Evolutionary conservation across 2,888 invertebrate genomes (phyloP), one percentile per base, ranked within the genome.

Genomic region (Yponomeuta evonymella): DNA sequence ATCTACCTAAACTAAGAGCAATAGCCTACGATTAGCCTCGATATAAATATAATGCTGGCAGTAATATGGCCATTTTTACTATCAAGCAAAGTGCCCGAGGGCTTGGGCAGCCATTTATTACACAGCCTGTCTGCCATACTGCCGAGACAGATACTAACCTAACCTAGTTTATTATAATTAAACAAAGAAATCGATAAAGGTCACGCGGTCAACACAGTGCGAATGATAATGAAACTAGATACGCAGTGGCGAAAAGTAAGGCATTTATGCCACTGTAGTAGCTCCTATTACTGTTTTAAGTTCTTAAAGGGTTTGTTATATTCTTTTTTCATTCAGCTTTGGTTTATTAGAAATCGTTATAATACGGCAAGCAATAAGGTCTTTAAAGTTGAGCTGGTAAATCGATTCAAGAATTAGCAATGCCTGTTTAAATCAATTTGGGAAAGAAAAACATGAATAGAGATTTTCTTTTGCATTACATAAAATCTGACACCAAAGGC

Each of bases 161-260:
- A 58, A 58, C 51, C 51, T 15, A 58, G 51, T 58, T 58, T 58
- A 58, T 58, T 58, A 58, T 58, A 58, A 58, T 58, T 58, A 58
- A 43, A 58, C 51, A 58, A 58, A 58, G 51, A 58, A 58, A 58
- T 58, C 51, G 51, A 58, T 58, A 58, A 58, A 58, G 51, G 51
- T 58, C 51, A 15, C 51, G 51, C 15, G 51, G 51, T 12, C 51
- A 58, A 58, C 51, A 58, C 51, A 15, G 15, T 58, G 51, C 1
- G 51, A 12, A 3, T 58, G 51, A 58, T 58, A 58, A 8, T 58
- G 51, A 58, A 15, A 58, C 0, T 15, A 12, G 12, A 58, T 58
- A 58, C 12, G 51, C 15, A 58, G 5, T 15, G 43, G 43, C 8
- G 33, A 33, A 5, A 5, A 33, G 33, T 33, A 33, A 2, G 33